phyloP scores from a whole-genome alignment of 2,113 vertebrate genomes.

The Athene cunicularia region DNA sequence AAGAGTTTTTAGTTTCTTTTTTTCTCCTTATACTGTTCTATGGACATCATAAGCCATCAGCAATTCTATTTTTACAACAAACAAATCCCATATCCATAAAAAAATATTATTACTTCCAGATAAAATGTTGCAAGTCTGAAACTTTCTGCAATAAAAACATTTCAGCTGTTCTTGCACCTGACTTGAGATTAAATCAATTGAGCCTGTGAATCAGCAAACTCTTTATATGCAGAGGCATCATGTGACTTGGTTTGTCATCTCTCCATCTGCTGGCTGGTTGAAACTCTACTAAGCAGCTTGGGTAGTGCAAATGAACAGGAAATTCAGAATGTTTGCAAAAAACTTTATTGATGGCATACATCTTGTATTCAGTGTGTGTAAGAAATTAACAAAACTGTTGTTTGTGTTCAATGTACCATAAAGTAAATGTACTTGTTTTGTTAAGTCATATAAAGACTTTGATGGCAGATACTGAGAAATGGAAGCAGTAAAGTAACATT shows the following conservation, averaged over 20 bases:
- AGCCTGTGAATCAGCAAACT: constrained; percentile 3
- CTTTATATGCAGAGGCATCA: neutral
- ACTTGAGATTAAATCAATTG: neutral
- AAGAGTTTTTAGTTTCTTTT: neutral
- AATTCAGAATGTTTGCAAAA: neutral
- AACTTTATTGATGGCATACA: neutral
- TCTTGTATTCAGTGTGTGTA: neutral
- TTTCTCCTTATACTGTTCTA: neutral
- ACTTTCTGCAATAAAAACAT: neutral
- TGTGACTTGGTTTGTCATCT: neutral
- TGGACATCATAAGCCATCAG: neutral
- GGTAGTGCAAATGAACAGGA: neutral
- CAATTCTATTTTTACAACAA: neutral
- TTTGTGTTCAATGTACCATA: neutral
- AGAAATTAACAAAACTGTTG: neutral
- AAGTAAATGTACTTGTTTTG: neutral
- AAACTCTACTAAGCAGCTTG: neutral
- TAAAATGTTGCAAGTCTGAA: neutral
- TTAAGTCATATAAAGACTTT: neutral
- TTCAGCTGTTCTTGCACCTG: constrained; percentile 37
- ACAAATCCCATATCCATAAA: neutral
- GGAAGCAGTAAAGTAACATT: neutral
- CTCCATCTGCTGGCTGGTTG: constrained; percentile 14
- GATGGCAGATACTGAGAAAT: neutral
- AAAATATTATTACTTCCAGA: neutral